Conservation (phyloP, 2,113 vertebrate genomes). For the Meleagris gallopavo region DNA sequence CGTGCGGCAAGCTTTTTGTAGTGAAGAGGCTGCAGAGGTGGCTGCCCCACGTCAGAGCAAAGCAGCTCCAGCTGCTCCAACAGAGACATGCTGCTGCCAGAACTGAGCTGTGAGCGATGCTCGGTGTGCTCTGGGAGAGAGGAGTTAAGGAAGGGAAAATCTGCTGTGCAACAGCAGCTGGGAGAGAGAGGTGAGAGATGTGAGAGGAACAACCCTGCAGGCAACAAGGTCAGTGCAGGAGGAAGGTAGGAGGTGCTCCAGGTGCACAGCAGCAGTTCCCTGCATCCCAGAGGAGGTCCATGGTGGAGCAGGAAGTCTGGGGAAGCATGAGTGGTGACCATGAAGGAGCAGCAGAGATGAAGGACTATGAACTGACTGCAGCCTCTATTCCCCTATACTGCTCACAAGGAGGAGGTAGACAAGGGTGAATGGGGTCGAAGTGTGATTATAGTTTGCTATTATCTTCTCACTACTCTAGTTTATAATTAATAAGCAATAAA, state of each 20-base stretch:
- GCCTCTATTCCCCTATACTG: neutral
- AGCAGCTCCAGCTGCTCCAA: neutral
- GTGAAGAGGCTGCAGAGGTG: neutral
- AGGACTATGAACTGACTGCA: neutral
- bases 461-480: neutral
- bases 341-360: neutral
- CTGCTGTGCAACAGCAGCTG: neutral
- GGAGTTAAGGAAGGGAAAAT: neutral
- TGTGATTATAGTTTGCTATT: neutral
- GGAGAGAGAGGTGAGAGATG: neutral
- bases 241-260: neutral
- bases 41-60: neutral
- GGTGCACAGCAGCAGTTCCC: neutral
- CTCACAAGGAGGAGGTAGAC: neutral
- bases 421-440: neutral
- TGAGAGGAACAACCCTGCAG: neutral
- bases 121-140: neutral
- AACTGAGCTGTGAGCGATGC: neutral
- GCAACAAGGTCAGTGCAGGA: neutral
- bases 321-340: neutral
- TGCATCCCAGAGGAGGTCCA: neutral
- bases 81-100: neutral
- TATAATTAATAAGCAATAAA: neutral
- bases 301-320: neutral
- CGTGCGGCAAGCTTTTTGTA: neutral